Percentiles rank a stretch among this genome's conserved stretches.
phyloP scores from a whole-genome alignment of 1,140 invertebrate species.

The Zaprionus davidi region DNA sequence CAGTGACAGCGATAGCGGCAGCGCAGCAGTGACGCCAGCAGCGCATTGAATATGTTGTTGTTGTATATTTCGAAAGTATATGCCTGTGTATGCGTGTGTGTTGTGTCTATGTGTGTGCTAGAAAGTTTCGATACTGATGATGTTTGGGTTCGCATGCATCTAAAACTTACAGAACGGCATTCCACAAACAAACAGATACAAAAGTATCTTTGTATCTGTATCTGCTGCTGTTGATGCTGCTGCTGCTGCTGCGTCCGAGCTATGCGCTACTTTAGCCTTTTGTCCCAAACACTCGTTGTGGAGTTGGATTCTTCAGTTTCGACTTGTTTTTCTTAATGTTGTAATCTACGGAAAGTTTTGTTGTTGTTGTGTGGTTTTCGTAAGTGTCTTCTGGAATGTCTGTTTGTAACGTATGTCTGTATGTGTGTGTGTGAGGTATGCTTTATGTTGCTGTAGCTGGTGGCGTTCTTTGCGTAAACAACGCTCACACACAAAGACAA shows the following conservation, averaged over 20 bases:
- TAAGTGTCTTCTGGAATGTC: constrained; percentile 69
- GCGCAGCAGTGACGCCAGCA: constrained; percentile 16
- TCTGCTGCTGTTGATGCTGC: constrained; percentile 32
- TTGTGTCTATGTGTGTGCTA: constrained; percentile 63
- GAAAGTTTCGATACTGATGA: constrained; percentile 68
- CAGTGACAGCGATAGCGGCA: background rate
- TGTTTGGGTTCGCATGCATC: constrained; percentile 65
- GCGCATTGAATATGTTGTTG: constrained; percentile 39
- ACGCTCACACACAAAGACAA: constrained; percentile 24
- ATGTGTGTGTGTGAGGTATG: constrained; percentile 22
- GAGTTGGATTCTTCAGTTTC: constrained; percentile 42
- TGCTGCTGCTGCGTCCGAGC: constrained; percentile 39
- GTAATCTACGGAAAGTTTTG: constrained; percentile 67
- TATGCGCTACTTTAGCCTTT: constrained; percentile 65
- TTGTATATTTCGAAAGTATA: constrained; percentile 62
- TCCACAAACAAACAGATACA: constrained; percentile 60
- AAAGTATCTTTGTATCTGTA: too few species aligned
- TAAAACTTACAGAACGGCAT: constrained; percentile 84
- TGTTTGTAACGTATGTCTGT: constrained; percentile 18
- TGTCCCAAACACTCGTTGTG: constrained; percentile 47
- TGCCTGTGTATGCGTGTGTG: constrained; percentile 26
- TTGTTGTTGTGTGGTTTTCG: constrained; percentile 63
- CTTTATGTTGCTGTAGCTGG: constrained; percentile 58
- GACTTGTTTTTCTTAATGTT: constrained; percentile 43
- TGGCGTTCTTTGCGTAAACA: constrained; percentile 72